These are phyloP conservation scores for Scleropages formosus DNA, from an alignment of 2,797 vertebrate genomes.

Conservation along the genomic window DNA sequence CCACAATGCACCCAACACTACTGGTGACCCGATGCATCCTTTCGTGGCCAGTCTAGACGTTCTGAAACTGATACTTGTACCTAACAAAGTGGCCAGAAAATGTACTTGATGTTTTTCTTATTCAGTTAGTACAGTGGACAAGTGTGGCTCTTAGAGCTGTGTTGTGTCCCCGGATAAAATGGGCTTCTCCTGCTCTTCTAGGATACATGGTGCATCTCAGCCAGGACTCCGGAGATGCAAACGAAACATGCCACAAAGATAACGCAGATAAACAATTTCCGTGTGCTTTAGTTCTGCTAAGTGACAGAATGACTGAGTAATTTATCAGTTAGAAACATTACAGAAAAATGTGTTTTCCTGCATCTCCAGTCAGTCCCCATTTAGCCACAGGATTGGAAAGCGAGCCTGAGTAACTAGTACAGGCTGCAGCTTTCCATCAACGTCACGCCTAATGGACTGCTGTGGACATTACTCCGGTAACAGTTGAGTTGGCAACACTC, in stretches of 20 bases:
- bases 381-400: constrained; percentile 1
- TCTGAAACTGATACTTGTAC: no score
- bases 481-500: constrained; percentile 10
- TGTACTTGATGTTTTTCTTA: no score
- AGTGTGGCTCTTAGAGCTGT: no score
- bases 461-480: constrained; percentile 10
- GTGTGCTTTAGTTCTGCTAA: background rate
- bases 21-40: no score
- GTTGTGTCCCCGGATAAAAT: no score
- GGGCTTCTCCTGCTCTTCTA: background rate
- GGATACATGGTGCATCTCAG: background rate
- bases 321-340: constrained; percentile 12
- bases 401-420: background rate
- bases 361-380: background rate
- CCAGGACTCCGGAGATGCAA: background rate
- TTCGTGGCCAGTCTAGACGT: no score
- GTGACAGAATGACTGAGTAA: constrained; percentile 1
- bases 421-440: constrained; percentile 20
- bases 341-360: background rate
- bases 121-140: no score
- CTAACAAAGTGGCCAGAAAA: no score
- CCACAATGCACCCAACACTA: no score
- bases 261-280: background rate
- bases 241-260: constrained; percentile 4
- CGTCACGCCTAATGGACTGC: constrained; percentile 16